A percentile compares a stretch with the other conserved stretches of the same genome.
phyloP scores from a whole-genome alignment of 2,797 vertebrate genomes.

The Uromys caudimaculatus region DNA sequence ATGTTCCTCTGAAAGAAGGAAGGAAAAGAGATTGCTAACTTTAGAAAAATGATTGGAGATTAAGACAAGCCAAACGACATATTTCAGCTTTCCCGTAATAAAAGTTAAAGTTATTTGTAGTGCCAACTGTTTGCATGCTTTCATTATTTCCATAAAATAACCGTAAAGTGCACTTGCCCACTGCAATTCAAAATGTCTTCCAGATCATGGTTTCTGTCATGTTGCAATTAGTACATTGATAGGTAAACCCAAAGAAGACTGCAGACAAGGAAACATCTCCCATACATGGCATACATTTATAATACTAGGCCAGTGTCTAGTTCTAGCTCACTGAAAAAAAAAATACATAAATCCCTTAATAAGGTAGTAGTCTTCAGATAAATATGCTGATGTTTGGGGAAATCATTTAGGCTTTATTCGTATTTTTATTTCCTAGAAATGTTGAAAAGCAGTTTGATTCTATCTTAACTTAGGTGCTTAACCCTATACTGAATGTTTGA shows the following conservation, averaged over 20 bases:
- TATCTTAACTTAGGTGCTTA: conserved; percentile 44
- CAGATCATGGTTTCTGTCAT: conserved; percentile 3
- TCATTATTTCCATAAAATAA: background rate
- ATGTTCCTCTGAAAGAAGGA: conserved; percentile 1
- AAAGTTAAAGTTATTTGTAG: conserved; percentile 1
- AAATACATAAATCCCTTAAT: conserved; percentile 15
- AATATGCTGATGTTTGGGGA: background rate
- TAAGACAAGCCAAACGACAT: background rate
- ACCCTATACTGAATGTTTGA: background rate
- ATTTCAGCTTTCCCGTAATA: background rate
- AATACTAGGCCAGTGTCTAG: conserved; percentile 16
- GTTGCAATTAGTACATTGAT: background rate
- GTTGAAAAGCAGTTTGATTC: conserved; percentile 23
- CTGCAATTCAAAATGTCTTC: background rate
- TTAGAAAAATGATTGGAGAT: conserved; percentile 28
- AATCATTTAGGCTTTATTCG: background rate
- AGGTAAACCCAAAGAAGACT: background rate
- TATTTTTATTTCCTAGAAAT: conserved; percentile 57
- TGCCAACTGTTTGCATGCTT: background rate
- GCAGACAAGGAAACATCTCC: background rate
- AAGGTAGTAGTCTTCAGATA: background rate
- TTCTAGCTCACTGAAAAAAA: conserved; percentile 16
- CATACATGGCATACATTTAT: background rate
- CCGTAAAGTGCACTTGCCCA: conserved; percentile 12
- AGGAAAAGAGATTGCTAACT: conserved; percentile 10